Conservation (phyloP, 2,888 invertebrate genomes). For the Nematopogon swammerdamellus region DNA sequence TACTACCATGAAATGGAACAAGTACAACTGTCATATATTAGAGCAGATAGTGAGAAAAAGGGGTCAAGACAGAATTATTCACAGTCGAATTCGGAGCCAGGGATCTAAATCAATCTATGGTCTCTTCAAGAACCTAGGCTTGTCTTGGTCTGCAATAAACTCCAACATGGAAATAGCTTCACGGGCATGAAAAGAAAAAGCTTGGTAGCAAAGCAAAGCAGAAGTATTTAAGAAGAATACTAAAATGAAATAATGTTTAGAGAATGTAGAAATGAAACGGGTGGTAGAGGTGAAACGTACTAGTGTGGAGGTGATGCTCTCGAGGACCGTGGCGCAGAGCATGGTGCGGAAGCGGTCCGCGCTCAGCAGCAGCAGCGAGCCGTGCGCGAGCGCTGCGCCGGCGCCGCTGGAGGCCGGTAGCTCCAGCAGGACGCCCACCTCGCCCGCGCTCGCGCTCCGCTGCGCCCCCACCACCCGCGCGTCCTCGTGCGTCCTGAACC, state of each 20-base stretch:
- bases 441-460: conserved; percentile 37
- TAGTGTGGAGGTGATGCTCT: conserved; percentile 31
- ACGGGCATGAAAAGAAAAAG: too few species aligned
- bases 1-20: too few species aligned
- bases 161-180: too few species aligned
- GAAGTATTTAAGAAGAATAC: conserved; percentile 3
- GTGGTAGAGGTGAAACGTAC: conserved; percentile 27
- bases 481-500: conserved; percentile 40
- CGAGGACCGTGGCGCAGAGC: conserved; percentile 65
- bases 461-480: conserved; percentile 38
- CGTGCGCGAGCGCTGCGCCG: conserved; percentile 56
- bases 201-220: not conserved
- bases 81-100: too few species aligned
- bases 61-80: too few species aligned
- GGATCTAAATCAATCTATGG: too few species aligned
- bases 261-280: conserved; percentile 54
- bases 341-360: conserved; percentile 64
- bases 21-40: too few species aligned
- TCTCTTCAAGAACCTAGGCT: too few species aligned
- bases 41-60: too few species aligned
- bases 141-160: too few species aligned
- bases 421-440: conserved; percentile 38
- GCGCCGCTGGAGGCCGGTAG: conserved; percentile 22
- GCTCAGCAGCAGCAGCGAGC: conserved; percentile 72
- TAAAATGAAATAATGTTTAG: conserved; percentile 35